phyloP scores from a whole-genome alignment of 2,113 vertebrate species.

The Salvelinus namaycush region DNA sequence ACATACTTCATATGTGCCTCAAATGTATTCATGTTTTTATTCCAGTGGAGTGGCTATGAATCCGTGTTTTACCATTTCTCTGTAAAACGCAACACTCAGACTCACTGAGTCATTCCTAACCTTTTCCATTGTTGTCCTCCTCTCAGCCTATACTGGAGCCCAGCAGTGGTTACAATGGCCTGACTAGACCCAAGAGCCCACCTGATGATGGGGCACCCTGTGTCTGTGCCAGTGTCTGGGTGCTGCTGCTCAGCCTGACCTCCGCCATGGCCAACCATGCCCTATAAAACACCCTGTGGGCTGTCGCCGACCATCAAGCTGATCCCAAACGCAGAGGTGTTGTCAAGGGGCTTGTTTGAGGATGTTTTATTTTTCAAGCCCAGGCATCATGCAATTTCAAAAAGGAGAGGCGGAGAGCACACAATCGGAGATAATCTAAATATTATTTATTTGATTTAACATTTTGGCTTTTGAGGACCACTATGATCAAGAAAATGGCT shows the following conservation, averaged over 20 bases:
- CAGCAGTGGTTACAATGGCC: conserved; percentile 33
- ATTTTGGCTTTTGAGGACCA: conserved; percentile 41
- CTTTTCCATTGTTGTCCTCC: conserved; percentile 51
- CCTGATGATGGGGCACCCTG: conserved; percentile 55
- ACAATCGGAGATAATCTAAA: conserved; percentile 43
- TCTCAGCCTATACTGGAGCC: conserved; percentile 52
- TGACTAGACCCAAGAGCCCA: conserved; percentile 39
- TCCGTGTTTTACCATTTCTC: neutral
- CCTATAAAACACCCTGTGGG: conserved; percentile 51
- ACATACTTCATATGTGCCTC: too few species aligned
- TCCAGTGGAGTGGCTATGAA: neutral
- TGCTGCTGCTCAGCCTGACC: conserved; percentile 58
- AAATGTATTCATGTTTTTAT: neutral
- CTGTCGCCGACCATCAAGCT: conserved; percentile 68
- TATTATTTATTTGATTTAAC: conserved; percentile 58
- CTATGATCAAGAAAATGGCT: conserved; percentile 38
- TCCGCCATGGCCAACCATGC: conserved; percentile 57
- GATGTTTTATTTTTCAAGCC: conserved; percentile 16
- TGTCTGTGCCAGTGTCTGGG: conserved; percentile 63
- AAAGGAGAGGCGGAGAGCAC: conserved; percentile 30
- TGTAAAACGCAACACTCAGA: neutral
- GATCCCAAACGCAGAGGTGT: conserved; percentile 68
- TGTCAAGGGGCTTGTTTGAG: conserved; percentile 13
- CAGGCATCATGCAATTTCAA: conserved; percentile 49
- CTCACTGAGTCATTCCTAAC: conserved; percentile 62